Base-by-base conservation (phyloP, 2,888 invertebrate genomes). In the Neria commutata region DNA sequence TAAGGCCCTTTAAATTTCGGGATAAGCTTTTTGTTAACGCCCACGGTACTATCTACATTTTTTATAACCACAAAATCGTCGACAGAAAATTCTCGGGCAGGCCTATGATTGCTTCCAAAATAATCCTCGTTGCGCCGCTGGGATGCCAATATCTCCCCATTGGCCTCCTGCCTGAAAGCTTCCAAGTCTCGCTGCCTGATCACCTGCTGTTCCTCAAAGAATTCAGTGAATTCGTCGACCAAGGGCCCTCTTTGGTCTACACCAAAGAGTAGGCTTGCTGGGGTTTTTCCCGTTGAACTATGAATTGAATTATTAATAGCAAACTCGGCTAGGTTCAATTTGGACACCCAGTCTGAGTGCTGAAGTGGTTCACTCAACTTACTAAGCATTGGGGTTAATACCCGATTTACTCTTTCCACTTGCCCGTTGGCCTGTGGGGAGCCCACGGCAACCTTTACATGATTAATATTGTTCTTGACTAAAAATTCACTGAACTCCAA, bases 41-140 rank as follows among this genome's bases (percentile, higher is more conserved):
- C 54, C 8, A 47, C 29, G n/a, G 47, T 33, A 21, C 26, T 33
- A 34, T 46, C 54, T 3, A 55, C 34, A 37, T 55, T 55, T 40
- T 29, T 55, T 24, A 55, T 49, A 2, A 48, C 25, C 24, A 55
- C 55, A 49, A 40, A 55, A 19, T 55, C 55, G 10, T 40, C 55
- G 37, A 25, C 34, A 14, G 29, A 4, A 45, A 26, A 53, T 42
- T n/a, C 10, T 6, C 4, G 5, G n/a, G 19, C 46, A 5, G 11
- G 11, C 17, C 19, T 17, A n/a, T 46, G 11, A 19, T 46, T 17
- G 19, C 11, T 21, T 19, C 19, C 46, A 19, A 11, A 19, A 19
- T n/a, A 21, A 10, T 23, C 4, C 10, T 11, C 3, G 19, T 24
- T 46, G n/a, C 19, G 19, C 23, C 19, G 10, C n/a, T 46, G 46